Evolutionary conservation across 1,140 invertebrate genomes (phyloP).

Genomic region (Drosophila watanabei): DNA sequence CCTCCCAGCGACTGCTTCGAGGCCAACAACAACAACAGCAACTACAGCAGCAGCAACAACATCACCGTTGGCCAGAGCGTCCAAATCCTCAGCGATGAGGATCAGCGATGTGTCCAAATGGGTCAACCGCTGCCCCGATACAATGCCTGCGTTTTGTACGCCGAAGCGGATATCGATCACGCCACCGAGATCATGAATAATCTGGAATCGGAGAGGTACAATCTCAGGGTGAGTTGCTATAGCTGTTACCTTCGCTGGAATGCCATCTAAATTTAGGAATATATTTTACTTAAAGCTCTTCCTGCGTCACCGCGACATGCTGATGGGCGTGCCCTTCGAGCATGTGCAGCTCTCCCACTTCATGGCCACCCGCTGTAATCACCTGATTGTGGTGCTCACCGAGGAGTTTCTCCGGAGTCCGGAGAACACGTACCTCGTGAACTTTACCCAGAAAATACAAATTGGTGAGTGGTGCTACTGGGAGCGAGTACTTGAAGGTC

Average conservation of each 20-base stretch:
- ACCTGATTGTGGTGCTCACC: constrained; percentile 91
- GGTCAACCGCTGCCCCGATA: constrained; percentile 87
- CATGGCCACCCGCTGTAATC: constrained; percentile 90
- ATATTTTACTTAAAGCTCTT: constrained; percentile 86
- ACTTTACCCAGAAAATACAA: constrained; percentile 90
- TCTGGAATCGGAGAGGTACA: constrained; percentile 87
- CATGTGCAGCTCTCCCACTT: constrained; percentile 90
- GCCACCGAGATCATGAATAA: constrained; percentile 88
- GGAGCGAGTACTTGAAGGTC: neutral
- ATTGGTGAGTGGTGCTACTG: constrained; percentile 85
- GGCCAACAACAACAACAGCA: constrained; percentile 43
- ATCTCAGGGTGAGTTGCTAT: constrained; percentile 87
- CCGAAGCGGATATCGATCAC: constrained; percentile 89
- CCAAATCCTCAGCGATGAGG: constrained; percentile 59
- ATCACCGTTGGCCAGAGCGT: constrained; percentile 59
- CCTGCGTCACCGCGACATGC: constrained; percentile 89
- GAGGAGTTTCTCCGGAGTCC: constrained; percentile 90
- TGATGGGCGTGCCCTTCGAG: constrained; percentile 88
- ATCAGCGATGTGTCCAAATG: constrained; percentile 85
- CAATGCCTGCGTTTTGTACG: constrained; percentile 90
- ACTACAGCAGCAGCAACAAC: constrained; percentile 55
- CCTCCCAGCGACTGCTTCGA: constrained; percentile 48
- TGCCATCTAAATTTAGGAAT: neutral
- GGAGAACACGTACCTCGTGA: constrained; percentile 90
- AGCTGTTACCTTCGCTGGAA: neutral